A percentile compares a stretch with the other conserved stretches of the same genome.
These are phyloP conservation scores for Drosophila anomalipes DNA, from an alignment of 2,888 invertebrate genomes.

Conservation along the genomic window DNA sequence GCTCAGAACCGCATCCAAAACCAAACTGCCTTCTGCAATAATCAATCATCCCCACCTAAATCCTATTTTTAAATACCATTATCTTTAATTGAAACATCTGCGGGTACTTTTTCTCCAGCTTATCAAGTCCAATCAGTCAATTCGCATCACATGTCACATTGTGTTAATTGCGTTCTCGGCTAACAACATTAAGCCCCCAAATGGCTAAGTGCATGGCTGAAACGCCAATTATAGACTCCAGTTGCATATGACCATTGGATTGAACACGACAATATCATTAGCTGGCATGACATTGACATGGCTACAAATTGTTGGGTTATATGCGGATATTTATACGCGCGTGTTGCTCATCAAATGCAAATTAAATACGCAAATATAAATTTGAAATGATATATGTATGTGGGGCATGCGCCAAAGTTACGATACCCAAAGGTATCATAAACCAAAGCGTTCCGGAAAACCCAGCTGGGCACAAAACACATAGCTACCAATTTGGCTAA, in stretches of 20 bases:
- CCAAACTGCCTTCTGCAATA: neutral
- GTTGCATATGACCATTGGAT: neutral
- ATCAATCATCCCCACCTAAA: neutral
- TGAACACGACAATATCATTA: constrained; percentile 25
- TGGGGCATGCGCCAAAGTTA: constrained; percentile 45
- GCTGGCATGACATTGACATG: constrained; percentile 8
- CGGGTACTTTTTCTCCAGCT: neutral
- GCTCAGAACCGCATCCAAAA: neutral
- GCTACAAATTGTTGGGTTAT: neutral
- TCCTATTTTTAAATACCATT: neutral
- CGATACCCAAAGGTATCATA: constrained; percentile 75
- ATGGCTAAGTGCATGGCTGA: constrained; percentile 8
- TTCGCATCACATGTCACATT: constrained; percentile 11
- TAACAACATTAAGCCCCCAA: neutral
- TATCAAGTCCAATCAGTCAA: neutral
- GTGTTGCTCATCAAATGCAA: constrained; percentile 46
- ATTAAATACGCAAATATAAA: constrained; percentile 37
- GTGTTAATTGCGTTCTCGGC: constrained; percentile 1
- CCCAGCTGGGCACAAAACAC: neutral
- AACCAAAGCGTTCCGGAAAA: constrained; percentile 47
- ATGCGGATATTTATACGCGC: constrained; percentile 13
- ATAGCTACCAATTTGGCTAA: constrained; percentile 36
- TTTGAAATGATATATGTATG: constrained; percentile 24
- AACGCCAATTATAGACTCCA: constrained; percentile 4
- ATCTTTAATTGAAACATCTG: neutral